Evolutionary conservation across 1,140 invertebrate species (phyloP).

Genomic region (Polyergus mexicanus): DNA sequence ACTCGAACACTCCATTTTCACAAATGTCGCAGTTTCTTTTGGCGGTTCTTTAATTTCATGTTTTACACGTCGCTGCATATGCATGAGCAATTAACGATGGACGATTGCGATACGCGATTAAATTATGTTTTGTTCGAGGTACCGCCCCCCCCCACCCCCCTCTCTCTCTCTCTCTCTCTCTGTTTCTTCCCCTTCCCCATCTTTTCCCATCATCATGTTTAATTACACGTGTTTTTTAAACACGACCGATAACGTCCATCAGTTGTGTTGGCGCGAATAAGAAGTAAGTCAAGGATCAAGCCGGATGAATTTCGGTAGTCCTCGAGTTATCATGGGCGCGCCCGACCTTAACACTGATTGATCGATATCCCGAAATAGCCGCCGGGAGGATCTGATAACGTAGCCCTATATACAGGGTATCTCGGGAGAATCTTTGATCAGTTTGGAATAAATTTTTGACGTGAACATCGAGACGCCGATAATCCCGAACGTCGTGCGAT

Average conservation of each 20-base stretch:
- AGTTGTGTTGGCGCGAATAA: constrained; percentile 25
- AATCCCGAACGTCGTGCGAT: neutral
- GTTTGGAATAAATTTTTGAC: constrained; percentile 25
- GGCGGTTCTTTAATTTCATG: constrained; percentile 34
- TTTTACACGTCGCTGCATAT: constrained; percentile 40
- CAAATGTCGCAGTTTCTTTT: neutral
- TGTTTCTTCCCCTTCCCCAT: neutral
- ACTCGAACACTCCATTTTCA: neutral
- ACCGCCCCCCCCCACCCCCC: neutral
- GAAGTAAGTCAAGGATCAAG: constrained; percentile 82
- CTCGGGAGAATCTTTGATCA: constrained; percentile 22
- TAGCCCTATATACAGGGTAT: constrained; percentile 72
- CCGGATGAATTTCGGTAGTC: constrained; percentile 76
- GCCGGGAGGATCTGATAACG: constrained; percentile 77
- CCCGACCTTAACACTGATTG: constrained; percentile 84
- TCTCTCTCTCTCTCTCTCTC: neutral
- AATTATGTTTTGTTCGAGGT: constrained; percentile 19
- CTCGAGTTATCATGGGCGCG: constrained; percentile 75
- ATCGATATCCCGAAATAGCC: constrained; percentile 85
- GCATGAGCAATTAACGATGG: constrained; percentile 40
- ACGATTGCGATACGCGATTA: constrained; percentile 35
- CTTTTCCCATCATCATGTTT: constrained; percentile 11
- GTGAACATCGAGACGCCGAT: neutral
- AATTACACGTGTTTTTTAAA: constrained; percentile 40
- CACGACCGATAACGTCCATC: constrained; percentile 13